Percentiles rank a stretch among this genome's conserved stretches.
Conservation (phyloP, 2,888 invertebrate species). For the Brachycybe producta region DNA sequence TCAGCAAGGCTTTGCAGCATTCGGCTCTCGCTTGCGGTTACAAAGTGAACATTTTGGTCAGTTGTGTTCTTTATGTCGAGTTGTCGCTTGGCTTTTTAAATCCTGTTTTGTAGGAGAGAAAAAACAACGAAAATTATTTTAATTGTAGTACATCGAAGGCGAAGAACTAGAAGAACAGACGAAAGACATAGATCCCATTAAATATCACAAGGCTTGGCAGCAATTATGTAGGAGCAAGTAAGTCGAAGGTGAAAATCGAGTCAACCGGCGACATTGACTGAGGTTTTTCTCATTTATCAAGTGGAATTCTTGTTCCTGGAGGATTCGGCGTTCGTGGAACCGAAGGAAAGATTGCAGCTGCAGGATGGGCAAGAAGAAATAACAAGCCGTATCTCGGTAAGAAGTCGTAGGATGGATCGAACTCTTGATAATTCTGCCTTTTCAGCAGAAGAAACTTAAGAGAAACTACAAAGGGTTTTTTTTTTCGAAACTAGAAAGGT, state of each 20-base stretch:
- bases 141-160: conserved; percentile 68
- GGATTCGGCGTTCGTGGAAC: conserved; percentile 93
- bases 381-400: conserved; percentile 77
- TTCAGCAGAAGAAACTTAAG: no score
- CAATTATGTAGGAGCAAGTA: conserved; percentile 53
- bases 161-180: conserved; percentile 45
- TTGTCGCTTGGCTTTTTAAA: not conserved
- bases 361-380: conserved; percentile 80
- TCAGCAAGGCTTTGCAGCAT: conserved; percentile 87
- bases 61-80: conserved; percentile 9
- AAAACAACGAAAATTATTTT: conserved; percentile 15
- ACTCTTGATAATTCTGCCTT: not conserved
- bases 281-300: conserved; percentile 34
- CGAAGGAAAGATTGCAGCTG: conserved; percentile 90
- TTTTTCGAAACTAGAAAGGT: no score
- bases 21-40: conserved; percentile 73
- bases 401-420: not conserved
- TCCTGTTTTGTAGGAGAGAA: not conserved
- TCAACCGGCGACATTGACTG: not conserved
- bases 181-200: conserved; percentile 50
- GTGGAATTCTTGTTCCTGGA: conserved; percentile 90
- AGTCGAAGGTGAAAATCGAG: conserved; percentile 33
- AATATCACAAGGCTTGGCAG: conserved; percentile 89
- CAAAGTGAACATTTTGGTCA: conserved; percentile 60
- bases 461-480: no score